These are phyloP conservation scores for Amorpha juglandis DNA, from an alignment of 2,888 invertebrate species.

Conservation along the genomic window DNA sequence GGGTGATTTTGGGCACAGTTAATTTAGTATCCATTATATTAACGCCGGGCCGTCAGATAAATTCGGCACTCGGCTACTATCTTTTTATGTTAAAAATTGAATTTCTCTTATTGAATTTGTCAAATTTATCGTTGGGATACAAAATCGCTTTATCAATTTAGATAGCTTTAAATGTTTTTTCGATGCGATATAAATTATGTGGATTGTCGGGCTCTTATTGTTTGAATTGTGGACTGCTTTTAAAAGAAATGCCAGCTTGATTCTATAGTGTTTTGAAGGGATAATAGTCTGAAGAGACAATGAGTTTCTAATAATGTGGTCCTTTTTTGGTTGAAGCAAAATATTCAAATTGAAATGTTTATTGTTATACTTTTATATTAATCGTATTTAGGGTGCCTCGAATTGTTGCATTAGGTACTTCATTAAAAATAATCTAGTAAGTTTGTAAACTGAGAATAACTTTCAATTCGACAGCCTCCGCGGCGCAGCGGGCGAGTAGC, in stretches of 20 bases:
- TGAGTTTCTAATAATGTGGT: background rate
- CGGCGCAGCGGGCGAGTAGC: too few relatives aligned
- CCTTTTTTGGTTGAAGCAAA: background rate
- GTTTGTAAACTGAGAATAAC: too few relatives aligned
- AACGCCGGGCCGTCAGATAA: constrained; percentile 49
- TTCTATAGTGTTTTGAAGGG: background rate
- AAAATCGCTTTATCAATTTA: constrained; percentile 53
- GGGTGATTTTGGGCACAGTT: constrained; percentile 58
- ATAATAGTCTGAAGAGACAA: background rate
- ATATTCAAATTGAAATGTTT: too few relatives aligned
- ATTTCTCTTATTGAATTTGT: constrained; percentile 64
- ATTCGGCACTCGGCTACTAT: constrained; percentile 36
- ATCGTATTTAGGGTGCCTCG: too few relatives aligned
- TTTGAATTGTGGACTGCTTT: background rate
- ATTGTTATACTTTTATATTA: too few relatives aligned
- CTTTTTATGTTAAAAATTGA: constrained; percentile 57
- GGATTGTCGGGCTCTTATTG: constrained; percentile 10
- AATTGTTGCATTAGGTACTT: too few relatives aligned
- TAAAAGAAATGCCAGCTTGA: background rate
- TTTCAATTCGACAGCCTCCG: too few relatives aligned
- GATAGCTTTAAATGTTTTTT: constrained; percentile 32
- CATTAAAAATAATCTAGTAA: too few relatives aligned
- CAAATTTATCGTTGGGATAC: constrained; percentile 47
- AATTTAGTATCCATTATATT: constrained; percentile 64
- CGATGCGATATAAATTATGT: constrained; percentile 25